phyloP scores from a whole-genome alignment of 23 tunicate genomes.

The Trididemnum clinides region DNA sequence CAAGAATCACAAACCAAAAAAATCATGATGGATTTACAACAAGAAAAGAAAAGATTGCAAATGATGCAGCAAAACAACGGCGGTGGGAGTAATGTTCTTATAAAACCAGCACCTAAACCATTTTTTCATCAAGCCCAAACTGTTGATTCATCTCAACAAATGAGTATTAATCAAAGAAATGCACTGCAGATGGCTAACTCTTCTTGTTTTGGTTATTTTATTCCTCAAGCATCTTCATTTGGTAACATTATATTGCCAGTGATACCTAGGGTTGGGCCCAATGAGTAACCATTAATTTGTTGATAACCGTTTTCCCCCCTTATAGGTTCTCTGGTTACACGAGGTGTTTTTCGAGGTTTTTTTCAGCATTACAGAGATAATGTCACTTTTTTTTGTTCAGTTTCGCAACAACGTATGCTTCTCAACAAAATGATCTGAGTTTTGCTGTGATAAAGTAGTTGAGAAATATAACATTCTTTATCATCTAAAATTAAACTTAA shows the following conservation, averaged over 20 bases:
- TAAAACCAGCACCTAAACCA: conserved; percentile 14
- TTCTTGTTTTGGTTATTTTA: conserved; percentile 76
- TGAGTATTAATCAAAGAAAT: conserved; percentile 35
- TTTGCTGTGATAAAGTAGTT: too few species aligned
- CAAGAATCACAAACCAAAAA: conserved; percentile 64
- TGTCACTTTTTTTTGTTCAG: too few species aligned
- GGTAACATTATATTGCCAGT: conserved; percentile 84
- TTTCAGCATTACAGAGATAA: too few species aligned
- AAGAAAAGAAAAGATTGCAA: conserved; percentile 72
- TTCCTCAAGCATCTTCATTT: conserved; percentile 76
- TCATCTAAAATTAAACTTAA: too few species aligned
- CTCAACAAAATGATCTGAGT: too few species aligned
- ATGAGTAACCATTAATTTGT: neutral
- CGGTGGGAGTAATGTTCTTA: neutral
- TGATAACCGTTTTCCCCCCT: neutral
- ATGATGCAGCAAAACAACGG: conserved; percentile 62
- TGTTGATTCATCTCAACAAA: conserved; percentile 12
- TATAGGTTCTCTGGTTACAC: too few species aligned
- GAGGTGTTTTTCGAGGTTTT: too few species aligned
- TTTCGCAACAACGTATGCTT: too few species aligned
- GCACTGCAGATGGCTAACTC: conserved; percentile 56
- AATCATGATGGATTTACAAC: conserved; percentile 72
- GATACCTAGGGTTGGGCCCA: conserved; percentile 70
- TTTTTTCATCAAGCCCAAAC: neutral
- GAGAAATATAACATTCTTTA: too few species aligned